Percentiles rank a stretch among this genome's conserved stretches.
Evolutionary conservation across 1,140 invertebrate genomes (phyloP).

Genomic region (Dendroctonus valens): DNA sequence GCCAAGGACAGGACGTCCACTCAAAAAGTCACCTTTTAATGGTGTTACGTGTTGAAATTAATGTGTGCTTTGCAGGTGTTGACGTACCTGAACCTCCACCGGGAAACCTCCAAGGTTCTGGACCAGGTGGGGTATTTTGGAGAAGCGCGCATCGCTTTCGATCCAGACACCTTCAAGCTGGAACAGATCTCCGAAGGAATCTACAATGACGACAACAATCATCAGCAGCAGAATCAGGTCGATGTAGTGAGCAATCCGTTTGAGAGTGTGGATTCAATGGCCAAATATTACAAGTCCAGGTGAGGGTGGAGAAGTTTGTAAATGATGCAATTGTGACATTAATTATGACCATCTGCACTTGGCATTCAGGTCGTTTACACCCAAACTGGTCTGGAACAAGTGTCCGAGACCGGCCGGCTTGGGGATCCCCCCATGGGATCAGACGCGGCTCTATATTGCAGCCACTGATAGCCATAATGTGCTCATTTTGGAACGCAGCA

Average conservation of each 20-base stretch:
- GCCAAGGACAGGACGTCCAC: conserved; percentile 7
- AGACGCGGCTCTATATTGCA: conserved; percentile 58
- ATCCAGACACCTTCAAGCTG: conserved; percentile 56
- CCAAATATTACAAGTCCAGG: conserved; percentile 54
- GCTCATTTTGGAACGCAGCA: conserved; percentile 53
- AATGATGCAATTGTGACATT: no score
- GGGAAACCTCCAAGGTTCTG: conserved; percentile 54
- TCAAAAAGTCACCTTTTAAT: conserved; percentile 19
- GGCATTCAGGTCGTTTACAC: conserved; percentile 53
- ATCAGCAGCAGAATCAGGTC: conserved; percentile 46
- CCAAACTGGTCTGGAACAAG: conserved; percentile 55
- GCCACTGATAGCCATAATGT: conserved; percentile 40
- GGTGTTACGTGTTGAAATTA: neutral
- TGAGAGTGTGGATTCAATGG: conserved; percentile 51
- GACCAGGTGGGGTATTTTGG: conserved; percentile 57
- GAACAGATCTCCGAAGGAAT: conserved; percentile 51
- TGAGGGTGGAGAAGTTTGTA: neutral
- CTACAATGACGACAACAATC: conserved; percentile 54
- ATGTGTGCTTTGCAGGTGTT: conserved; percentile 17
- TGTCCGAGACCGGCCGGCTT: conserved; percentile 60
- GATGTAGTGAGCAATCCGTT: conserved; percentile 49
- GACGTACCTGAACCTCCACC: conserved; percentile 53
- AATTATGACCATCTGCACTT: no score
- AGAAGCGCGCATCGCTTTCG: conserved; percentile 53
- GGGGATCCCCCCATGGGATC: conserved; percentile 58